Conservation (phyloP, 1,140 invertebrate species). For the Choristoneura fumiferana region DNA sequence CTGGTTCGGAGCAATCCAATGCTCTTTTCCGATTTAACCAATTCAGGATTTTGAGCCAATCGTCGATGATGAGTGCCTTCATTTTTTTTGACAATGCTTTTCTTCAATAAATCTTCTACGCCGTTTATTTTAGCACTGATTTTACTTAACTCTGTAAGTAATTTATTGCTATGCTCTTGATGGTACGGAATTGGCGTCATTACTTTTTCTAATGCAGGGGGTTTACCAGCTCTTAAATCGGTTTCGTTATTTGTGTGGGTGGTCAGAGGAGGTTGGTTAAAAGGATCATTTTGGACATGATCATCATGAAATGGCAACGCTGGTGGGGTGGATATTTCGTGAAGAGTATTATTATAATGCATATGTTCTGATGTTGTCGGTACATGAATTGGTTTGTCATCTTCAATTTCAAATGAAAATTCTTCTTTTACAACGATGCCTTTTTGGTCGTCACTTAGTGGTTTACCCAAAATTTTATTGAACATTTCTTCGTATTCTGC, state of each 20-base stretch:
- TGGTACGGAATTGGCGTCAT: background rate
- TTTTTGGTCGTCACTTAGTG: background rate
- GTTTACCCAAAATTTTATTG: background rate
- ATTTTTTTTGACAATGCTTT: background rate
- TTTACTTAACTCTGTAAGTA: background rate
- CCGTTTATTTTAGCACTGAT: background rate
- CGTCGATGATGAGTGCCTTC: background rate
- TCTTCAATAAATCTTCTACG: background rate
- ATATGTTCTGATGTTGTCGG: too few species aligned
- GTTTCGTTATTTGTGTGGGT: too few species aligned
- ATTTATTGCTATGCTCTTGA: background rate
- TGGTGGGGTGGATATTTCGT: too few species aligned
- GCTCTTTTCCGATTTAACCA: background rate
- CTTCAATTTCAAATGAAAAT: constrained; percentile 22
- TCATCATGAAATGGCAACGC: too few species aligned
- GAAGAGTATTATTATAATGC: too few species aligned
- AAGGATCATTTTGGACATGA: too few species aligned
- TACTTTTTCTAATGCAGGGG: too few species aligned
- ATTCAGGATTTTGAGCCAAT: background rate
- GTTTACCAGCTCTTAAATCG: too few species aligned
- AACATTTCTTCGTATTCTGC: constrained; percentile 18
- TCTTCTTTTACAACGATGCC: constrained; percentile 13
- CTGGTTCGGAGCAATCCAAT: background rate
- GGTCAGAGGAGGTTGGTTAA: too few species aligned
- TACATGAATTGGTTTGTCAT: background rate